A percentile compares a stretch with the other conserved stretches of the same genome.
phyloP scores from a whole-genome alignment of 2,888 invertebrate species.

The Lordiphosa fenestrarum region DNA sequence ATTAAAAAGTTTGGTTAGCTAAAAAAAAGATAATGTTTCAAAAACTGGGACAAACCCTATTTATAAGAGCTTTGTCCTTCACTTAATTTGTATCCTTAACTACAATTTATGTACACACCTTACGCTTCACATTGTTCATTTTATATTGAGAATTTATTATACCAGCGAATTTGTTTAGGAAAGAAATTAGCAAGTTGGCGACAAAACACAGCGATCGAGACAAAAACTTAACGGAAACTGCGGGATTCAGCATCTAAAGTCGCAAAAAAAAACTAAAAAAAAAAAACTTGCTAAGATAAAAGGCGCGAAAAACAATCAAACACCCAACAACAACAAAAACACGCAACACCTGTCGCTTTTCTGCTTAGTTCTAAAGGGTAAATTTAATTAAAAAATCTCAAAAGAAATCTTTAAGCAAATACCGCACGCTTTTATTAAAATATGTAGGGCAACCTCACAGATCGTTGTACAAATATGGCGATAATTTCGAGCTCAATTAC shows the following conservation, averaged over 20 bases:
- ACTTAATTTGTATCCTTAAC: not conserved
- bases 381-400: slow-evolving; percentile 55
- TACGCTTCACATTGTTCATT: slow-evolving; percentile 30
- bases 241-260: slow-evolving; percentile 31
- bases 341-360: slow-evolving; percentile 15
- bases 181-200: slow-evolving; percentile 34
- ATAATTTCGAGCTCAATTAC: slow-evolving; percentile 7
- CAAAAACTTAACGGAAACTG: slow-evolving; percentile 57
- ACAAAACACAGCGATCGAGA: slow-evolving; percentile 52
- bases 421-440: slow-evolving; percentile 21
- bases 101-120: slow-evolving; percentile 31
- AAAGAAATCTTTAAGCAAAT: slow-evolving; percentile 51
- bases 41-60: no score
- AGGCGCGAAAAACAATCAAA: slow-evolving; percentile 33
- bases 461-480: slow-evolving; percentile 3
- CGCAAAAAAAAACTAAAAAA: not conserved
- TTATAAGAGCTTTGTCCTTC: no score
- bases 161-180: slow-evolving; percentile 5
- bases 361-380: not conserved
- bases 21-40: no score
- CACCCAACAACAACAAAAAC: slow-evolving; percentile 12
- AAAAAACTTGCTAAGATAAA: slow-evolving; percentile 44
- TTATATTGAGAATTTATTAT: not conserved
- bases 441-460: slow-evolving; percentile 5
- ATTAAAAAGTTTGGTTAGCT: no score